These are phyloP conservation scores for Nomia melanderi DNA, from an alignment of 1,140 invertebrate genomes.

Conservation along the genomic window DNA sequence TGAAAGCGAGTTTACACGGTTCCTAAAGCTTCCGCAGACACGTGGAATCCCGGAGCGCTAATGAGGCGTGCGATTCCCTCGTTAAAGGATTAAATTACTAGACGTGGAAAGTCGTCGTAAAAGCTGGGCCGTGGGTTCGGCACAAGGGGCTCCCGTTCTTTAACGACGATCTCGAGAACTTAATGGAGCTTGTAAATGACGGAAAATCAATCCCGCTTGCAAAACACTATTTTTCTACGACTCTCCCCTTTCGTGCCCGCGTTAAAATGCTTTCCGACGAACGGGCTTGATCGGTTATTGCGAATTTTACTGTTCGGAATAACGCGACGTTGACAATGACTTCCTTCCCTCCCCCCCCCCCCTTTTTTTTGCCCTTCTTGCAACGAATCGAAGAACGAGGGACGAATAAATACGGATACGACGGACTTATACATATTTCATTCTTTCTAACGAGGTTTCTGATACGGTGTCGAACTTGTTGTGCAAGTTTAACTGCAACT, in stretches of 20 bases:
- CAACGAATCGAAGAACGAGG: too few relatives aligned
- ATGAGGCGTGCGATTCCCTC: constrained; percentile 72
- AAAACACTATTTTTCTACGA: constrained; percentile 22
- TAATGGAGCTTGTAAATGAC: constrained; percentile 32
- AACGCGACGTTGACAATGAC: too few relatives aligned
- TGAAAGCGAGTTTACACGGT: constrained; percentile 3
- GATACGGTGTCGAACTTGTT: too few relatives aligned
- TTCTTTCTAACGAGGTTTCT: too few relatives aligned
- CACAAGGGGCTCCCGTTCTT: constrained; percentile 32
- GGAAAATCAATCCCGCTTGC: constrained; percentile 32
- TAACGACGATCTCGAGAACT: constrained; percentile 48
- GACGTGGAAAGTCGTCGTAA: constrained; percentile 49
- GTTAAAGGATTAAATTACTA: constrained; percentile 73
- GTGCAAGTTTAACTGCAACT: too few relatives aligned
- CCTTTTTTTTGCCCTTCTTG: too few relatives aligned
- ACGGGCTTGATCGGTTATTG: not conserved
- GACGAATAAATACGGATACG: too few relatives aligned
- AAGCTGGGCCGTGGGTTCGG: constrained; percentile 41
- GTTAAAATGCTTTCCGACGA: not conserved
- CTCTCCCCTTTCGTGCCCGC: not conserved
- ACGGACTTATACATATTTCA: too few relatives aligned
- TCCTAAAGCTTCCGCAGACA: constrained; percentile 21
- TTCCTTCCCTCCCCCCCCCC: too few relatives aligned
- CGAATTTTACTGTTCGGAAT: not conserved
- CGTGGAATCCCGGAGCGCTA: constrained; percentile 56